Evolutionary conservation across 2,888 invertebrate genomes (phyloP), one percentile per base, ranked within the genome.

Genomic region (Clivina fossor): DNA sequence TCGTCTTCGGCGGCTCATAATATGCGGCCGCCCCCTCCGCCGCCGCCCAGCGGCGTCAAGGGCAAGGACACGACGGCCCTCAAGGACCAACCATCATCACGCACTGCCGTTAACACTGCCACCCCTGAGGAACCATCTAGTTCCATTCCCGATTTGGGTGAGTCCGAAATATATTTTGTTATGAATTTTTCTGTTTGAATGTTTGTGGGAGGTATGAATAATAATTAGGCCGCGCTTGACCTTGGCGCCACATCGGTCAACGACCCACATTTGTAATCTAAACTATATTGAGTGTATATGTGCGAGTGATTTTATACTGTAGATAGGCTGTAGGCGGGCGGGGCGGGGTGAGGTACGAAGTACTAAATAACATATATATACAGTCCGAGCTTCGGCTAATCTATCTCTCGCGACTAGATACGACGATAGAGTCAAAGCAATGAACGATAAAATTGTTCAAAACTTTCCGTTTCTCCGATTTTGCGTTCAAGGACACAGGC

Each of bases 121-220:
- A 76, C 75, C 62, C 78, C 84, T 71, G 90, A 90, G 76, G 90
- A 90, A 73, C 90, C 90, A 8, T 87, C 89, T 63, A 90, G 90
- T 77, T 90, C 90, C 65, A 90, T 90, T 73, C 90, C 90, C 62
- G 90, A 90, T 80, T 80, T 90, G 78, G 90, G 90, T 90, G 71
- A 86, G 88, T 79, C 8, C n/a, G 9, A 8, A 26, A 26, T 28
- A 16, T 26, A 15, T 33, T 33, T 33, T 4, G n/a, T n/a, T 7
- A 33, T 8, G 11, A 11, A 33, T n/a, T 33, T 33, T n/a, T n/a
- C n/a, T n/a, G n/a, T 11, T 33, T 33, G 33, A 33, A 19, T 19
- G 5, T 16, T 8, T 30, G 28, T 19, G 11, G n/a, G 44, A 30
- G 8, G 32, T 11, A 13, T 3, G 32, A 30, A 28, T 44, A 20